Percentiles rank a stretch among this genome's conserved stretches.
These are phyloP conservation scores for Varecia variegata DNA, from an alignment of 2,797 vertebrate genomes.

Conservation along the genomic window DNA sequence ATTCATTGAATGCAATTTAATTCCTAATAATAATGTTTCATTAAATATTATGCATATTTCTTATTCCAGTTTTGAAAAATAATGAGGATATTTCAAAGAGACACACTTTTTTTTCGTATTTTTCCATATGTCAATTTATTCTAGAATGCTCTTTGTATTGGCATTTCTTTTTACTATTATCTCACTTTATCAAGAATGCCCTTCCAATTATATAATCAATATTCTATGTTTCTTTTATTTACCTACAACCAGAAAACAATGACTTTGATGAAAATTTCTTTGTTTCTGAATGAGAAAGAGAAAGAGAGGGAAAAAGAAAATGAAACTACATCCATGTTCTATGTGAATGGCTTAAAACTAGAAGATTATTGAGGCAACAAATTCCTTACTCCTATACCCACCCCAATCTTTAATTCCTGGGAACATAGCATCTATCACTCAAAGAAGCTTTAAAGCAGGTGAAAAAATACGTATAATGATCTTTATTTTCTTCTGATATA, in stretches of 20 bases:
- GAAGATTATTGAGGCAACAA: neutral
- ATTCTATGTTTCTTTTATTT: neutral
- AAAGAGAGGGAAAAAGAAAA: neutral
- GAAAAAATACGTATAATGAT: neutral
- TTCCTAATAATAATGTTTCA: neutral
- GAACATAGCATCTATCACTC: neutral
- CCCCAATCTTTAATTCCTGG: neutral
- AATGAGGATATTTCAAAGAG: neutral
- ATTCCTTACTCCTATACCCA: fast-evolving
- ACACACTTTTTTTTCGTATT: neutral
- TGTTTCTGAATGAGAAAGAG: neutral
- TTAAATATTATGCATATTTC: neutral
- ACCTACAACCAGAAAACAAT: neutral
- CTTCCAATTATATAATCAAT: neutral
- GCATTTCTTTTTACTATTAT: neutral
- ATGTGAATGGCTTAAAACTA: neutral
- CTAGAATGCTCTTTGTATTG: neutral
- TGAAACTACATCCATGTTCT: neutral
- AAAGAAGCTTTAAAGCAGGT: neutral
- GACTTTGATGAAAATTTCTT: neutral
- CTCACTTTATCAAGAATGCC: neutral
- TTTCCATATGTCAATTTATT: neutral
- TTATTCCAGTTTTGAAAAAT: neutral
- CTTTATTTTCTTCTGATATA: neutral
- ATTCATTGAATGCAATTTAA: neutral